These are phyloP conservation scores for Lepidurus apus DNA, from an alignment of 1,140 invertebrate species.

Conservation along the genomic window DNA sequence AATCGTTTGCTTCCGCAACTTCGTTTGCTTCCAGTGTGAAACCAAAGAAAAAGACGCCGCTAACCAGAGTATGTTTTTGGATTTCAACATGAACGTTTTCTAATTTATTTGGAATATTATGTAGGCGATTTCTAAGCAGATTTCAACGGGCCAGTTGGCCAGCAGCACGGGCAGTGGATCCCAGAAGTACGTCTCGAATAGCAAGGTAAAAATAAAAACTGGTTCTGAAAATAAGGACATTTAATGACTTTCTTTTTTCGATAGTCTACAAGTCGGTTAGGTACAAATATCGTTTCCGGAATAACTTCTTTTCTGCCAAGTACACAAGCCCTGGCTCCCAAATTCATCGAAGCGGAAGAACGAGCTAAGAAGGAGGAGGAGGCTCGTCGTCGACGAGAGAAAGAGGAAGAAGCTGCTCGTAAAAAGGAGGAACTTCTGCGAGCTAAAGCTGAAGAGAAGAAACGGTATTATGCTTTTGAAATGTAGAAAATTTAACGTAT, in stretches of 20 bases:
- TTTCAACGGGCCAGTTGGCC: background rate
- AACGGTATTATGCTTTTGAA: slow-evolving; percentile 21
- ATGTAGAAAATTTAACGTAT: background rate
- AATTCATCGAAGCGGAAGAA: slow-evolving; percentile 28
- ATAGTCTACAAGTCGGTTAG: too few relatives aligned
- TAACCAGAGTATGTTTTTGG: background rate
- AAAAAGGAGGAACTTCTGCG: slow-evolving; percentile 29
- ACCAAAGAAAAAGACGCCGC: background rate
- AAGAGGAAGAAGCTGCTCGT: slow-evolving; percentile 31
- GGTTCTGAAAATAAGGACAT: too few relatives aligned
- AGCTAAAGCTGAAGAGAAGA: slow-evolving; percentile 32
- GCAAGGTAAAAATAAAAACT: too few relatives aligned
- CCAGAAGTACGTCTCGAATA: too few relatives aligned
- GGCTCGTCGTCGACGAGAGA: slow-evolving; percentile 29
- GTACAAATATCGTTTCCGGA: too few relatives aligned
- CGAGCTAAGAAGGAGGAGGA: slow-evolving; percentile 30
- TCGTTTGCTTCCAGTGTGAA: background rate
- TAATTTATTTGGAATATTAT: background rate
- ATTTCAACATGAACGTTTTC: background rate
- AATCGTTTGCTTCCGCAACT: too few relatives aligned
- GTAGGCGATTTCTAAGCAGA: background rate
- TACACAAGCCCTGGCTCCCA: background rate
- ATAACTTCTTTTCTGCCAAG: background rate
- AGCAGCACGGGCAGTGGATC: background rate
- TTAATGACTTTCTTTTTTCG: too few relatives aligned